Conservation (phyloP, 2,888 invertebrate species). For the Argyresthia goedartella region DNA sequence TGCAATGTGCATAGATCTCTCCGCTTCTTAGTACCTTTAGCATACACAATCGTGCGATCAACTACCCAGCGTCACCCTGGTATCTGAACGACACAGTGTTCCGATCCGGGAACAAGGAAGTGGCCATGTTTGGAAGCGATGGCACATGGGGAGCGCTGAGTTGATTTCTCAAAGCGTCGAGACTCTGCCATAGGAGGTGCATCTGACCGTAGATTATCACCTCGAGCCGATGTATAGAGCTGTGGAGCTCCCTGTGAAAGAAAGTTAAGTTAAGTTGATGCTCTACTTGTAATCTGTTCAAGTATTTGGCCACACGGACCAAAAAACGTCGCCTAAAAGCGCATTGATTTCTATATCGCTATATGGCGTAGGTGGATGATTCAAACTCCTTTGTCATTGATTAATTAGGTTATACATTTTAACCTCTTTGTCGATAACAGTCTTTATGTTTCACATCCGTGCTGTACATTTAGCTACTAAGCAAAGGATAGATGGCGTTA, state of each 20-base stretch:
- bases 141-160: constrained; percentile 13
- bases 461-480: no score
- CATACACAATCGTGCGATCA: background rate
- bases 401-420: no score
- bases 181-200: constrained; percentile 61
- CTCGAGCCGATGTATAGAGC: constrained; percentile 49
- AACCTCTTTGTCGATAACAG: no score
- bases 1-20: background rate
- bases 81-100: constrained; percentile 36
- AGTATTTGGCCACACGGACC: no score
- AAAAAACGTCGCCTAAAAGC: no score
- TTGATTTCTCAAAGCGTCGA: constrained; percentile 49
- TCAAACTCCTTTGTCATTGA: no score
- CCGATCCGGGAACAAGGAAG: constrained; percentile 31
- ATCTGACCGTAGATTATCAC: constrained; percentile 60
- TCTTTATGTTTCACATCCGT: no score
- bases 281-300: no score
- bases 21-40: background rate
- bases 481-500: no score
- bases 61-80: constrained; percentile 21
- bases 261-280: background rate
- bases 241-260: constrained; percentile 50
- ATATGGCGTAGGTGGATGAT: no score
- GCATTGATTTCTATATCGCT: no score
- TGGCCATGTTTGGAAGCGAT: constrained; percentile 7